These are phyloP conservation scores for Saccopteryx leptura DNA, from an alignment of 2,113 vertebrate species.

Conservation along the genomic window DNA sequence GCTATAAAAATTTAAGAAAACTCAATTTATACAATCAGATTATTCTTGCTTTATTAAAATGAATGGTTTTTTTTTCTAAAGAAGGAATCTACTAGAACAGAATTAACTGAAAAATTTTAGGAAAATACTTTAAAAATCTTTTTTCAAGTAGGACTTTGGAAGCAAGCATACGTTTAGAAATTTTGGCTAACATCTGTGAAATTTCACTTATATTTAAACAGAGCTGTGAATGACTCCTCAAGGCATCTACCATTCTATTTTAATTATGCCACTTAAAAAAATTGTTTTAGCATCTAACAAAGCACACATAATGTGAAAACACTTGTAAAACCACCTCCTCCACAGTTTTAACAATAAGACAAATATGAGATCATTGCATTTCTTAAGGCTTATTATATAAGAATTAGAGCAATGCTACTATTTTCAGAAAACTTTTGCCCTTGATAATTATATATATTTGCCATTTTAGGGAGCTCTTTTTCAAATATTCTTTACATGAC, in stretches of 20 bases:
- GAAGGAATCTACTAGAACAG: background rate
- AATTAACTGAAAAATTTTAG: background rate
- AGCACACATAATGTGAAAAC: conserved; percentile 72
- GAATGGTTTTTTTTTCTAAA: conserved; percentile 40
- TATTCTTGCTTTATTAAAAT: conserved; percentile 22
- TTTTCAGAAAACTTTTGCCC: background rate
- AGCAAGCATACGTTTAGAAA: conserved; percentile 35
- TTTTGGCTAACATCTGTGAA: conserved; percentile 61
- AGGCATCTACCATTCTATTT: conserved; percentile 71
- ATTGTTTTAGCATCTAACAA: conserved; percentile 67
- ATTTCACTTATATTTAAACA: conserved; percentile 72
- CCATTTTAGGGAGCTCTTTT: background rate
- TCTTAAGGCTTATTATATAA: background rate
- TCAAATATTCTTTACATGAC: background rate
- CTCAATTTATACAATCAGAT: background rate
- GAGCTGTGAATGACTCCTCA: conserved; percentile 70
- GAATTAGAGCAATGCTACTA: conserved; percentile 22
- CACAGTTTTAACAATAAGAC: conserved; percentile 64
- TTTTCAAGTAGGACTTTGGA: conserved; percentile 57
- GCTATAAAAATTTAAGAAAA: background rate
- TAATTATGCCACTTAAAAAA: conserved; percentile 69
- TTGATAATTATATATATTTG: background rate
- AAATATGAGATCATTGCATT: conserved; percentile 69
- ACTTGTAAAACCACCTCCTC: conserved; percentile 65
- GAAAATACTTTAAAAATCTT: conserved; percentile 56